Conservation (phyloP, 2,113 vertebrate species). For the Eira barbara region DNA sequence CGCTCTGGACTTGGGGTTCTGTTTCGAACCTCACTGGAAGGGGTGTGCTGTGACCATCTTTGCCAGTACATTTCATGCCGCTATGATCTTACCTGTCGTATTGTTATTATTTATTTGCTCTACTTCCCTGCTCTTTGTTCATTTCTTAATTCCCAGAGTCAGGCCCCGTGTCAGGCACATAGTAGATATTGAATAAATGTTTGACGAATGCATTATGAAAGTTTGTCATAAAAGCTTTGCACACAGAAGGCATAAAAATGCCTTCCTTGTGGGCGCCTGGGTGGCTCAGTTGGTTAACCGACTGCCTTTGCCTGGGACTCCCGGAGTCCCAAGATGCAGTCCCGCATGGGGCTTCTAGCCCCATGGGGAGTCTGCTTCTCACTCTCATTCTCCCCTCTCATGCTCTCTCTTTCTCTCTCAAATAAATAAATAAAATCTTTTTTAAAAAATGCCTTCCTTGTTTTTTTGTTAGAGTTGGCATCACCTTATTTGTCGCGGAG, state of each 20-base stretch:
- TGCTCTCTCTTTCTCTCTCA: too few relatives aligned
- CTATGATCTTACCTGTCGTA: background rate
- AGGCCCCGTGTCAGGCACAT: background rate
- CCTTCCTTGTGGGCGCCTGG: background rate
- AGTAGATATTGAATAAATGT: slow-evolving; percentile 12
- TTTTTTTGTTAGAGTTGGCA: background rate
- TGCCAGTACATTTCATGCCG: background rate
- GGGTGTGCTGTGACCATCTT: background rate
- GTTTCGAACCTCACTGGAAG: background rate
- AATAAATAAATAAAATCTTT: too few relatives aligned
- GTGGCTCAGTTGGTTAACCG: too few relatives aligned
- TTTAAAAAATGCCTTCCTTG: background rate
- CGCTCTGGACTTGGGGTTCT: background rate
- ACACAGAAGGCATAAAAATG: background rate
- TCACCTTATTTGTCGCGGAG: background rate
- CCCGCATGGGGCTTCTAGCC: too few relatives aligned
- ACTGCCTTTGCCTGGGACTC: too few relatives aligned
- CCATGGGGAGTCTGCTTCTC: too few relatives aligned
- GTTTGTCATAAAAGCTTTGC: background rate
- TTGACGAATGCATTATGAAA: slow-evolving; percentile 29
- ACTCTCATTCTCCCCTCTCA: too few relatives aligned
- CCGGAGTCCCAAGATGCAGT: too few relatives aligned
- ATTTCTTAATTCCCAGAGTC: background rate
- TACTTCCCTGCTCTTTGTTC: background rate
- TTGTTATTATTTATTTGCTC: background rate